Evolutionary conservation across 2,113 vertebrate species (phyloP), one percentile per base, ranked within the genome.

Genomic region (Perca fluviatilis): DNA sequence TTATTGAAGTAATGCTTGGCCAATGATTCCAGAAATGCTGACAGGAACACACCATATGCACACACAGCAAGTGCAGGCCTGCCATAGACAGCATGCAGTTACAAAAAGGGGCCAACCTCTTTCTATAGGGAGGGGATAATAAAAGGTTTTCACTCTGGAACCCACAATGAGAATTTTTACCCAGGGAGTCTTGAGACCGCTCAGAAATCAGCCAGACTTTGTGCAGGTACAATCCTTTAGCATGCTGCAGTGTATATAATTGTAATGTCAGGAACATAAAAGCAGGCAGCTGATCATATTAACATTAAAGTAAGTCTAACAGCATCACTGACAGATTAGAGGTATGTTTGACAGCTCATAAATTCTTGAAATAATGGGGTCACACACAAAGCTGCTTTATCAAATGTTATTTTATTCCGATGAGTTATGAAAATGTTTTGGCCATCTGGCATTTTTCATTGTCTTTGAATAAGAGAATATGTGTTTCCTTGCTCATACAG

Each of bases 41-140:
- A 84, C 84, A 80, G 67, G 68, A 88, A 88, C 82, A 70, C 73
- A 84, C 83, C 85, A 76, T 88, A 70, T 70, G 80, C 86, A 89
- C 83, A 91, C 81, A 82, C 78, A 88, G 87, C 89, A 90, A 91
- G 89, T 86, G 74, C 49, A 64, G 89, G 85, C 87, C 77, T 90
- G 92, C 68, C 54, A n/a, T 40, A 70, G 53, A 64, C 72, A 40
- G 62, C 82, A 19, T 89, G 89, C 91, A 56, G 25, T 53, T 56
- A 85, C 62, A 79, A 46, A 74, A 82, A n/a, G 56, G 61, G 57
- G 51, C 36, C 21, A 57, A 33, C 7, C 43, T 66, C 62, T 77
- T 76, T 79, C 72, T 70, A 21, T 70, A 61, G 65, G 54, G 80
- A 50, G 58, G 74, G 14, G 21, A 23, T 60, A 15, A 53, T 74